phyloP scores from a whole-genome alignment of 2,888 invertebrate genomes.

The Reticulitermes lucifugus region DNA sequence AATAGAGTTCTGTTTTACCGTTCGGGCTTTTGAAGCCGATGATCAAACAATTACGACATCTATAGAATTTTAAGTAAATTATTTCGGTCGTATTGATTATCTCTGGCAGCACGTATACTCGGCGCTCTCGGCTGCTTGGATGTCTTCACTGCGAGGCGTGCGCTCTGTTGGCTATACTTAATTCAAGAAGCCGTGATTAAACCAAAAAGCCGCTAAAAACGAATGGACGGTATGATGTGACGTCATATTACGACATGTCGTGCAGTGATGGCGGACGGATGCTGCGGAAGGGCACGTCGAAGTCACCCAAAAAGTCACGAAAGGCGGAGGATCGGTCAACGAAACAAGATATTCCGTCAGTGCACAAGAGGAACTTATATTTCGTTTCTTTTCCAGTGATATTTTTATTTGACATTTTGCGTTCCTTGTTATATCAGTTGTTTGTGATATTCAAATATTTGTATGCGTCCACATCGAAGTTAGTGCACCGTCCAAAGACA shows the following conservation, averaged over 20 bases:
- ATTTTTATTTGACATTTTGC: slow-evolving; percentile 85
- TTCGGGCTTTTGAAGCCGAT: background rate
- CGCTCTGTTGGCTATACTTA: background rate
- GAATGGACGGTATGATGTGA: slow-evolving; percentile 27
- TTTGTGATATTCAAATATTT: slow-evolving; percentile 88
- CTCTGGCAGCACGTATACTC: background rate
- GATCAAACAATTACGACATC: background rate
- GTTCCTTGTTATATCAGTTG: slow-evolving; percentile 86
- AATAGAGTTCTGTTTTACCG: too few species aligned
- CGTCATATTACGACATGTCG: slow-evolving; percentile 45
- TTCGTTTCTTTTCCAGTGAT: slow-evolving; percentile 90
- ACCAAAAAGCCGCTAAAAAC: slow-evolving; percentile 41
- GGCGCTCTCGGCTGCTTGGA: background rate
- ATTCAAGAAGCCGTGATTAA: background rate
- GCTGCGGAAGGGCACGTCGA: slow-evolving; percentile 63
- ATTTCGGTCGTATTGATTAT: background rate
- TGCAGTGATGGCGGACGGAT: slow-evolving; percentile 64
- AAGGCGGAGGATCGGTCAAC: slow-evolving; percentile 56
- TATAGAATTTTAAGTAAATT: background rate
- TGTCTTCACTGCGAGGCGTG: background rate
- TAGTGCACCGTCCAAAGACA: slow-evolving; percentile 66
- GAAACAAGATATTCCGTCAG: slow-evolving; percentile 68
- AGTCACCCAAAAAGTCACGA: slow-evolving; percentile 64
- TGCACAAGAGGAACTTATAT: slow-evolving; percentile 89
- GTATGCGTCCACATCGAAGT: slow-evolving; percentile 82